Base-by-base conservation (phyloP, 2,888 invertebrate species). In the Bombylius discolor region DNA sequence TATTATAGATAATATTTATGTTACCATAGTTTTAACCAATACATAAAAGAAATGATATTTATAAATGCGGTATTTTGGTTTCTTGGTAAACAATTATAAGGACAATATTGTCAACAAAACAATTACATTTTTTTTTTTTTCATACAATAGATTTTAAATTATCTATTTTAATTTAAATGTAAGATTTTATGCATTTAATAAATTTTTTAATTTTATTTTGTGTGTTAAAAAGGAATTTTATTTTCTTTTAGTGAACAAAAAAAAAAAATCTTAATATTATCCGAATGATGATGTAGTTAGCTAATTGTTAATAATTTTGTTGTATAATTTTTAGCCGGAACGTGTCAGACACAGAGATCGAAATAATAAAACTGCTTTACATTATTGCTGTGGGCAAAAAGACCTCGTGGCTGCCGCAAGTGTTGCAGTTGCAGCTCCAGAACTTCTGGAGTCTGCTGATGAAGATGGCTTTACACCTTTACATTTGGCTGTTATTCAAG, bases 391-490 rank as follows among this genome's bases (percentile, higher is more conserved):
- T 69, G 76, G 75, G 62, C 76, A 76, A 65, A 69, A 71, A 53
- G 72, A 77, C 63, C 79, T 74, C 70, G 80, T 78, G 72, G 82
- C 78, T 71, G 78, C 87, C 12, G 82, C 82, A 65, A 84, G 88
- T 66, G 86, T 97, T 66, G 81, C 95, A 59, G 84, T 90, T 77
- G 86, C 87, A 53, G 91, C 93, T 64, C 88, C 91, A n/a, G 83
- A 84, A 64, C 78, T 95, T 62, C 81, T 94, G 57, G 87, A 89
- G 71, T 83, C 85, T 46, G 81, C 85, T 48, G 95, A 96, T 71
- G 88, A 91, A 64, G 95, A 97, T 73, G 97, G 97, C 58, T 90
- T 95, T 70, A 94, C 97, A 11, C 89, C 97, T 11, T 80, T 99
- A 55, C 94, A 97, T 76, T 81, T 97, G 66, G 95, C 97, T 34